Evolutionary conservation across 2,113 vertebrate species (phyloP), one percentile per base, ranked within the genome.

Genomic region (Nipponia nippon): DNA sequence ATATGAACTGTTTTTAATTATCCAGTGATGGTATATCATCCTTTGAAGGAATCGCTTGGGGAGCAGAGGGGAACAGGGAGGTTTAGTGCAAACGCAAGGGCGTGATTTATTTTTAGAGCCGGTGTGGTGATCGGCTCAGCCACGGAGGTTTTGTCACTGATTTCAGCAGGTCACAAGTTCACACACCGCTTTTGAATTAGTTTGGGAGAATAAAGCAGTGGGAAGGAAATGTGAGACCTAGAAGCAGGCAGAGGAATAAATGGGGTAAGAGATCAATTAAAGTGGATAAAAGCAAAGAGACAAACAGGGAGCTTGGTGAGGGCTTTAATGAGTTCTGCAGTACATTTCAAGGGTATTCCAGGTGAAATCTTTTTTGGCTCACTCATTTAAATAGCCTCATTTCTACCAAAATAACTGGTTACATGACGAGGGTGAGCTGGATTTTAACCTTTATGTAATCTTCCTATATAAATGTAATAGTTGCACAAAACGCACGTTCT

Each of bases 371-470:
- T 71, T 84, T 90, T 70, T 50, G 25, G 26, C 34, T 86, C 42
- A 38, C n/a, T 73, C 65, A 34, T 69, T 69, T 49, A 83, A 93
- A 66, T n/a, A 80, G 50, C 32, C 14, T 94, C 17, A 82, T 82
- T 96, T 87, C 77, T 67, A 71, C 84, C 81, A 92, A 88, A 90
- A 92, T 73, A 83, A 53, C 53, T 62, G 75, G 34, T 83, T 80
- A 58, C 38, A 70, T 73, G 58, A 71, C 55, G 44, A 77, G 67
- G 70, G 58, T 66, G 66, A 91, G 70, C 10, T 4, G 8, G 67
- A 73, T 92, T 93, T 81, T 80, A 89, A 83, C 46, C 79, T 95
- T 90, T 73, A 58, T 62, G 13, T 90, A 80, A 90, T 94, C 47
- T 49, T 89, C 71, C 67, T 26, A 4, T 32, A 59, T 46, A 86